Base-by-base conservation (phyloP, 2,888 invertebrate species). In the Troides helena region DNA sequence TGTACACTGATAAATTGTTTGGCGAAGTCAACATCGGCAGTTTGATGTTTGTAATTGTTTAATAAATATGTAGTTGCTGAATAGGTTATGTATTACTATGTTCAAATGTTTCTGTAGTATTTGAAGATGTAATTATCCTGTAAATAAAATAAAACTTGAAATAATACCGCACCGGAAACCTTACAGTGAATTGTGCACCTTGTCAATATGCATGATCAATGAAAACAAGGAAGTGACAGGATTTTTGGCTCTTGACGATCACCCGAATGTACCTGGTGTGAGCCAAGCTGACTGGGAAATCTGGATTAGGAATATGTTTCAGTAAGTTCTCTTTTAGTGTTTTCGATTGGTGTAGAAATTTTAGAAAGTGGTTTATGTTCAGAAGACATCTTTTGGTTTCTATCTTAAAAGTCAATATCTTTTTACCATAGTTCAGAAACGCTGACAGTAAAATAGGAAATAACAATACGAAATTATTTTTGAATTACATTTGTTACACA, bases 181-280 rank as follows among this genome's bases (percentile, higher is more conserved):
- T 84, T 86, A 25, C 76, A 90, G 90, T 58, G 92, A 92, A 75
- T 68, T 91, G 17, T 84, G 87, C 39, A 88, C 88, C 1, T 76
- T 94, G n/a, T 85, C 94, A 8, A 82, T 95, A 76, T 93, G 94
- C 70, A 85, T 93, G 84, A 82, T 94, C 71, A 84, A 90, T 71
- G 85, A 86, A 21, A 79, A 81, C 1, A 85, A 85, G 58, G 82
- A 86, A 36, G 85, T 92, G 39, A 76, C 81, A 2, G 92, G 92
- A 0, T 93, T 90, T 68, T 79, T 91, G 79, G 85, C 90, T 1
- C 73, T 93, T 2, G 78, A 81, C 30, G 86, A 93, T 76, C 90
- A 91, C 76, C 95, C 95, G 0, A 93, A 94, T 74, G 80, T 95
- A n/a, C 87, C 90, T 0, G 87, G 93, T 0, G 81, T 95, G 7